These are phyloP conservation scores for Parthenolecanium corni DNA, from an alignment of 2,888 invertebrate species.

Conservation along the genomic window DNA sequence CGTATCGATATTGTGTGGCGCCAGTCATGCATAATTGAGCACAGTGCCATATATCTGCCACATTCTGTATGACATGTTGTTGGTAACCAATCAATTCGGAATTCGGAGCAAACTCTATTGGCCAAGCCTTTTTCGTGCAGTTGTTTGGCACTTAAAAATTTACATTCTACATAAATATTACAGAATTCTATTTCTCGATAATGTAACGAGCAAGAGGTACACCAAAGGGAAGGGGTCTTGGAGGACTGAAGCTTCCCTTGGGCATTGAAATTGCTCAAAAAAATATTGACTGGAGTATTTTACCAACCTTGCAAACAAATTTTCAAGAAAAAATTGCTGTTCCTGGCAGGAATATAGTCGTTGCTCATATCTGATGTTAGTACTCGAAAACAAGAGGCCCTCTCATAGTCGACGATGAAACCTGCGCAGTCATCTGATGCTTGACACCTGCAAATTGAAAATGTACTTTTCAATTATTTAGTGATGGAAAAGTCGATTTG, in stretches of 20 bases:
- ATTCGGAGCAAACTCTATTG: conserved; percentile 62
- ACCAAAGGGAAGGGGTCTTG: too few species aligned
- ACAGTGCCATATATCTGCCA: conserved; percentile 52
- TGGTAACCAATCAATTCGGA: conserved; percentile 58
- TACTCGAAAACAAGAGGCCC: conserved; percentile 44
- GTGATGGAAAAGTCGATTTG: background rate
- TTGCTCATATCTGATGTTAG: conserved; percentile 34
- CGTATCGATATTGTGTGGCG: conserved; percentile 25
- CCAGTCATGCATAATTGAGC: conserved; percentile 44
- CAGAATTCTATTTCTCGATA: too few species aligned
- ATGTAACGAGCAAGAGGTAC: too few species aligned
- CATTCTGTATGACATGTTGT: conserved; percentile 47
- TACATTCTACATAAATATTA: too few species aligned
- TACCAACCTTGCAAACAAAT: conserved; percentile 48
- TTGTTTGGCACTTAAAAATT: conserved; percentile 44
- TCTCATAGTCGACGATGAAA: conserved; percentile 43
- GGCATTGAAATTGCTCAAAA: too few species aligned
- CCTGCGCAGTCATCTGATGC: conserved; percentile 43
- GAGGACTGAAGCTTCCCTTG: too few species aligned
- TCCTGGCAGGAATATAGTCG: conserved; percentile 31
- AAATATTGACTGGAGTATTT: too few species aligned
- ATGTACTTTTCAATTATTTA: background rate
- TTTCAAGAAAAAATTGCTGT: conserved; percentile 51
- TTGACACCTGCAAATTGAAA: conserved; percentile 38
- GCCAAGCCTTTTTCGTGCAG: conserved; percentile 57